Evolutionary conservation across 2,888 invertebrate species (phyloP), one percentile per base, ranked within the genome.

Genomic region (Orchestes rusci): DNA sequence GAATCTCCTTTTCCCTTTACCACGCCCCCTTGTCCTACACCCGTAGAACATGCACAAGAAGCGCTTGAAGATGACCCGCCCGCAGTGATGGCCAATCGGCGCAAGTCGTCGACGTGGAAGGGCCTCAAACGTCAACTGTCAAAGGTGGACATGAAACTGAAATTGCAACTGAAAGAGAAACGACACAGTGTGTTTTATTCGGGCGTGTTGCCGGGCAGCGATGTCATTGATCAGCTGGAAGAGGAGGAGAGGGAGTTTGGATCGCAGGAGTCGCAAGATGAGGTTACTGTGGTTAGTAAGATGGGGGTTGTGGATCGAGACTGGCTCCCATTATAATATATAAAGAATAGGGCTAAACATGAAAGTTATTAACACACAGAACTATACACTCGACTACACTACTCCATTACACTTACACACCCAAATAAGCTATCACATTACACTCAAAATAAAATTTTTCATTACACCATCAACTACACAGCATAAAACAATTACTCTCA

Each of bases 91-190:
- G 71, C 66, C 28, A 50, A 35, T 16, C 43, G 56, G 39, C 68
- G 81, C 50, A 74, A 82, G 56, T 80, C 80, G 58, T 67, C 69
- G 16, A 81, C 82, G 20, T 75, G 79, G 53, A 85, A 86, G 84
- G 77, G 78, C 48, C 72, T 88, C 48, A 88, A 88, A 68, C 79
- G 86, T 57, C 86, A 87, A 69, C 74, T 88, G 57, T 85, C 84
- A 51, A 83, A 77, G 69, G 87, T 86, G 55, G 84, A 85, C 64
- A 71, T 82, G 59, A 84, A 82, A 66, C 10, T 48, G 20, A 82
- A 82, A 64, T 80, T 79, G 58, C 55, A 61, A 5, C 67, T 73
- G 34, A 63, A 70, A 51, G 73, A 74, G 40, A 73, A 69, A 57
- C 55, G 66, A 31, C 62, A 63, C 46, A 68, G 68, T 20, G 56